Evolutionary conservation across 2,797 vertebrate species (phyloP).

Genomic region (Gymnothorax javanicus): DNA sequence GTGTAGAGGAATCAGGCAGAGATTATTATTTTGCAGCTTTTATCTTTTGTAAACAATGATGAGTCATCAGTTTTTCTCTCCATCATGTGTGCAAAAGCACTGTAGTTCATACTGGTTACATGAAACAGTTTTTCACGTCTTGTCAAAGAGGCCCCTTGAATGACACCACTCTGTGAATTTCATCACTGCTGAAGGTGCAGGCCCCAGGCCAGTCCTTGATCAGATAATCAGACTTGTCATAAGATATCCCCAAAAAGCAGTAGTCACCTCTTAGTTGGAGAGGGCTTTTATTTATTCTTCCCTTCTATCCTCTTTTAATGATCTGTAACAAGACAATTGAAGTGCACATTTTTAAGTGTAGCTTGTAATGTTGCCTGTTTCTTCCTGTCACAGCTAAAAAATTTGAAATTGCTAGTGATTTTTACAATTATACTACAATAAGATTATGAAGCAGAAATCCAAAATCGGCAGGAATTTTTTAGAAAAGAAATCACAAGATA

Average conservation of each 20-base stretch:
- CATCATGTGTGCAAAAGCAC: not conserved
- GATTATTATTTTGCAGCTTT: not conserved
- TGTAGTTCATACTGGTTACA: not conserved
- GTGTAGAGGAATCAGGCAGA: not conserved
- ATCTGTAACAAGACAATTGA: not conserved
- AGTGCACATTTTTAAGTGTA: constrained; percentile 57
- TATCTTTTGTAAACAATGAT: not conserved
- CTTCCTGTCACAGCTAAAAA: not conserved
- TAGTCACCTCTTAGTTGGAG: constrained; percentile 1
- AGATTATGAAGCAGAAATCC: too few relatives aligned
- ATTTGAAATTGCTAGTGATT: too few relatives aligned
- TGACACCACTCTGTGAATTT: constrained; percentile 1
- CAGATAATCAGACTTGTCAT: constrained; percentile 12
- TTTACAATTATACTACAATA: too few relatives aligned
- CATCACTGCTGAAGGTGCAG: not conserved
- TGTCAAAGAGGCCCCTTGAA: not conserved
- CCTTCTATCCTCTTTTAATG: not conserved
- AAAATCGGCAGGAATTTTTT: too few relatives aligned
- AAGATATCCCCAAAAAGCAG: constrained; percentile 7
- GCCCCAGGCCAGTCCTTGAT: not conserved
- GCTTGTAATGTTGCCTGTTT: constrained; percentile 20
- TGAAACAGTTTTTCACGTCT: not conserved
- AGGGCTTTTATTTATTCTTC: constrained; percentile 13
- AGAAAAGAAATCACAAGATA: too few relatives aligned
- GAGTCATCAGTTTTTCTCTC: not conserved